These are phyloP conservation scores for Pristionchus arcanus DNA, from an alignment of 2,888 invertebrate genomes.

Conservation along the genomic window DNA sequence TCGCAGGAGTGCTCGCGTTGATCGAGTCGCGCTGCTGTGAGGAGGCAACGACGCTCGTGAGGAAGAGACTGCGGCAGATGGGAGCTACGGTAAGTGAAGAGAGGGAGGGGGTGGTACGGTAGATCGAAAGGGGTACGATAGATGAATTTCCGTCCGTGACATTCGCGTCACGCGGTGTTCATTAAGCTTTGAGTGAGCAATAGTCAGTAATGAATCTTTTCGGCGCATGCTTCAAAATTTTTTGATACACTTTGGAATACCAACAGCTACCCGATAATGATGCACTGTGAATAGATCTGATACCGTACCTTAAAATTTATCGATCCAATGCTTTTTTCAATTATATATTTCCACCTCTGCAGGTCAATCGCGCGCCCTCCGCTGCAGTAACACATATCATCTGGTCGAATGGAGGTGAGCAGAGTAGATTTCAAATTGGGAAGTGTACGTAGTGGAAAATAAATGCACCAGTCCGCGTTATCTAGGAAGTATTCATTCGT, in stretches of 20 bases:
- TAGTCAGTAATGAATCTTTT: no score
- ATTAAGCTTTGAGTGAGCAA: no score
- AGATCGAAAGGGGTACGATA: not conserved
- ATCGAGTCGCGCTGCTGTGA: constrained; percentile 57
- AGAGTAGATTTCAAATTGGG: no score
- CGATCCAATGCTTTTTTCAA: no score
- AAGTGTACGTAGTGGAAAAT: no score
- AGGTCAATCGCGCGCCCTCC: constrained; percentile 43
- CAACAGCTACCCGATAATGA: no score
- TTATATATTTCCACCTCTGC: no score
- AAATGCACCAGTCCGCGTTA: no score
- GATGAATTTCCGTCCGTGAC: not conserved
- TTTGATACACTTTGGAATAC: no score
- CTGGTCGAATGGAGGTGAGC: constrained; percentile 56
- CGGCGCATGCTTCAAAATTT: no score
- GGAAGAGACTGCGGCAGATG: constrained; percentile 57
- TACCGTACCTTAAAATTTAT: not conserved
- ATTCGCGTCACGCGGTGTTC: no score
- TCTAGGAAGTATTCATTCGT: no score
- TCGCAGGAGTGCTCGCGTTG: constrained; percentile 30
- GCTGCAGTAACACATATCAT: constrained; percentile 56
- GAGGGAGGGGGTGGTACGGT: not conserved
- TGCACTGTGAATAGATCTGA: not conserved
- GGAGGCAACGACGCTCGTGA: constrained; percentile 55
- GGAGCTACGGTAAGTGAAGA: constrained; percentile 58